Conservation (phyloP, 2,797 vertebrate genomes). For the Clarias platycephalus region DNA sequence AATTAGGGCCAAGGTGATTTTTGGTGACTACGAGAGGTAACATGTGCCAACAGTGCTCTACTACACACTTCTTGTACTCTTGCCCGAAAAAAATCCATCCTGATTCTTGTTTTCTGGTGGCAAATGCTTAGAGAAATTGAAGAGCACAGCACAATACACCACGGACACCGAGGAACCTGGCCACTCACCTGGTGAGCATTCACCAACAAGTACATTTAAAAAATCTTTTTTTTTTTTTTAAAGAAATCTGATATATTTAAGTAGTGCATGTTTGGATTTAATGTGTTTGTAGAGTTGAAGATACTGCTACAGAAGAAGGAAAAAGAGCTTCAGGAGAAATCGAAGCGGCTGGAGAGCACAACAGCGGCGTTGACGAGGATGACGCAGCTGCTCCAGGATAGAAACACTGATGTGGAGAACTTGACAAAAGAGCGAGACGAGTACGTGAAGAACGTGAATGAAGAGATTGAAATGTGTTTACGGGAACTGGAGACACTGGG, state of each 20-base stretch:
- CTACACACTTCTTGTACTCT: too few relatives aligned
- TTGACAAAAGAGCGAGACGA: neutral
- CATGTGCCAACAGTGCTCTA: neutral
- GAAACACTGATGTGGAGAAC: neutral
- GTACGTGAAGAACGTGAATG: neutral
- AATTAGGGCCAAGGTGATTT: neutral
- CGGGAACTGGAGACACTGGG: constrained; percentile 15
- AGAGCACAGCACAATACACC: neutral
- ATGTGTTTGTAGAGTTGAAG: constrained; percentile 3
- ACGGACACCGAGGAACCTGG: neutral
- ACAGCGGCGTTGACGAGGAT: neutral
- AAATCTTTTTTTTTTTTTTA: neutral
- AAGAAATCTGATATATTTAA: neutral
- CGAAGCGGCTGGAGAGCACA: neutral
- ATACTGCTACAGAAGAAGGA: neutral
- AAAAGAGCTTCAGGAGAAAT: constrained; percentile 1
- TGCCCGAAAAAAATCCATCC: too few relatives aligned
- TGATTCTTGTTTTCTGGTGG: neutral
- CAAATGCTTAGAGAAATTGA: neutral
- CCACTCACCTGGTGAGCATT: neutral
- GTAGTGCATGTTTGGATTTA: neutral
- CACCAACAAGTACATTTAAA: neutral
- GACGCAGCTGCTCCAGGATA: neutral
- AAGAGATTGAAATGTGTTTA: constrained; percentile 18
- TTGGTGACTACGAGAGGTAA: neutral